A percentile compares a stretch with the other conserved stretches of the same genome.
These are phyloP conservation scores for Pseudolaguvia tuberculata DNA, from an alignment of 2,113 vertebrate genomes.

Conservation along the genomic window DNA sequence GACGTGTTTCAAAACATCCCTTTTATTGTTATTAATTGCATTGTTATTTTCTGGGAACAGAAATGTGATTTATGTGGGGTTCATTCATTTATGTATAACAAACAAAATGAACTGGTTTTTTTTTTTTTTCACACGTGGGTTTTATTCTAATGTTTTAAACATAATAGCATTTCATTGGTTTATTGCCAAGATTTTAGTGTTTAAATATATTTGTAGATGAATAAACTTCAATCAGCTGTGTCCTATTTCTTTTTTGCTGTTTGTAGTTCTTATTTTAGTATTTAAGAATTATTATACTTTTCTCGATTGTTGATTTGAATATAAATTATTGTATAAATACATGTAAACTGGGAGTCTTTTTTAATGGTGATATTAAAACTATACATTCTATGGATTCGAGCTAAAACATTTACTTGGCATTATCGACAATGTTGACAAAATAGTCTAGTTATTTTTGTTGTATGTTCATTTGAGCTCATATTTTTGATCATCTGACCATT, in stretches of 20 bases:
- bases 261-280: background rate
- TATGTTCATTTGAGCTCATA: no score
- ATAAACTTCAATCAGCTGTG: conserved; percentile 38
- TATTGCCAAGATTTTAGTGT: conserved; percentile 31
- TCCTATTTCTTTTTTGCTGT: background rate
- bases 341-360: no score
- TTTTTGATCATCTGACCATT: no score
- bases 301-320: background rate
- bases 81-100: background rate
- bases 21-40: background rate
- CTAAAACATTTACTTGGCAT: no score
- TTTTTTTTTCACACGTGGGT: background rate
- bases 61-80: no score
- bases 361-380: no score
- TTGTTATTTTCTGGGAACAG: background rate
- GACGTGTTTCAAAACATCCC: conserved; percentile 2
- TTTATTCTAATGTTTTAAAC: background rate
- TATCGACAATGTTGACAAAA: no score
- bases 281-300: background rate
- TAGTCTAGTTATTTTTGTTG: no score
- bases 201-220: conserved; percentile 39
- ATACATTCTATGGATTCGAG: no score
- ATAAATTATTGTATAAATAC: no score
- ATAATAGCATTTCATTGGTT: background rate
- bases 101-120: no score